Conservation (phyloP, 2,797 vertebrate genomes). For the Melanotaenia maccullochi region DNA sequence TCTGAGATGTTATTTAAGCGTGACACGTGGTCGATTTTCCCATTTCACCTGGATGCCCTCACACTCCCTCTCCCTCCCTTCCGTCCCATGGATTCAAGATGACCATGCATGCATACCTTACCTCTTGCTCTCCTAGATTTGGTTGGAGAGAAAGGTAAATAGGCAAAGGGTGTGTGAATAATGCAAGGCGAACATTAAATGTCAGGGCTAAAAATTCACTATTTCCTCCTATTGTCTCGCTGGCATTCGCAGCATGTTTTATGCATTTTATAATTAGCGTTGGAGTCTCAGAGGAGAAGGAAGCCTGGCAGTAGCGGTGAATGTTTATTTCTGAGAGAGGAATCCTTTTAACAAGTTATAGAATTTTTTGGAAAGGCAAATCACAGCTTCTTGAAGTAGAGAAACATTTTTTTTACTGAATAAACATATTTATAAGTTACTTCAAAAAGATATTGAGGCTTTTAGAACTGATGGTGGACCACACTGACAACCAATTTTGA, state of each 20-base stretch:
- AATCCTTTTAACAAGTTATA: constrained; percentile 56
- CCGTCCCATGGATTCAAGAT: constrained; percentile 40
- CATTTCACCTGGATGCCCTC: constrained; percentile 59
- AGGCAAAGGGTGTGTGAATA: constrained; percentile 79
- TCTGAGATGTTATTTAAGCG: constrained; percentile 64
- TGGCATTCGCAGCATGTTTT: constrained; percentile 79
- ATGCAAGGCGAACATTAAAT: constrained; percentile 82
- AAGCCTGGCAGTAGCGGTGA: constrained; percentile 39
- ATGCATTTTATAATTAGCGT: constrained; percentile 84
- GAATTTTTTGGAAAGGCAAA: constrained; percentile 75
- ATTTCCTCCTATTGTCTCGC: constrained; percentile 77
- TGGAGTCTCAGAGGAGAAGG: constrained; percentile 56
- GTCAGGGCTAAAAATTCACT: constrained; percentile 81
- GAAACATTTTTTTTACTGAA: constrained; percentile 32
- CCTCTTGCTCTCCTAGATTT: constrained; percentile 22
- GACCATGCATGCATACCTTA: constrained; percentile 42
- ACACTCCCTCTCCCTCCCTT: neutral
- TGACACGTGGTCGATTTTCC: constrained; percentile 61
- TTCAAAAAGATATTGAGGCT: neutral
- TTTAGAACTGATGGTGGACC: too few species aligned
- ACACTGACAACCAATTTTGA: too few species aligned
- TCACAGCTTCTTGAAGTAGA: constrained; percentile 28
- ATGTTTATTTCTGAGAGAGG: constrained; percentile 53
- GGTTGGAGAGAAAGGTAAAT: constrained; percentile 72
- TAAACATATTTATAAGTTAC: neutral